Evolutionary conservation across 37 sponge, comb jelly and placozoan genomes (phyloP), one percentile per base, ranked within the genome.

Genomic region (Chondrilla cf. caribensis): DNA sequence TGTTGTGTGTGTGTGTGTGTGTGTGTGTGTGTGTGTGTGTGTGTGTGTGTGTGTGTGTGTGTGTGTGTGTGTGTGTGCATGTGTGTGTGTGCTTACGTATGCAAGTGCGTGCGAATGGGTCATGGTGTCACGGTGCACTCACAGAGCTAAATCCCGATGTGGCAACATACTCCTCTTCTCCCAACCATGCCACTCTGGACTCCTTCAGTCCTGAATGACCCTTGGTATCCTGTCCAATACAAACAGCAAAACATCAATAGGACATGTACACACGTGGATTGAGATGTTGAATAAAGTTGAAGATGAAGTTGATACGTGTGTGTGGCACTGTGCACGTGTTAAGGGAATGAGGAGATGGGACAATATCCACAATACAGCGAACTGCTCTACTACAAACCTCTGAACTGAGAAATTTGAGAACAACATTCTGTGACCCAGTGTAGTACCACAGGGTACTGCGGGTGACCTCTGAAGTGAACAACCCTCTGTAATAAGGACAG

Each of bases 201-300:
- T 86, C 87, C 70, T 91, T 95, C 66, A 78, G 81, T 1, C 85
- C 87, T 58, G 77, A 78, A 70, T 95, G 95, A 36, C 58, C 84
- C 9, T 35, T 36, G 0, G 29, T 78, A 51, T 89, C 90, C 93
- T 92, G 32, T 26, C 11, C 18, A 58, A 67, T 21, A 9, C 39
- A 37, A 70, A 38, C 39, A 70, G 40, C 6, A n/a, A n/a, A 7
- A 62, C 64, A 29, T n/a, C n/a, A n/a, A n/a, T n/a, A n/a, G n/a
- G n/a, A n/a, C 57, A 54, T 11, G 17, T 54, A 54, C 57, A 19
- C 17, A 54, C 57, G 17, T 54, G 57, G 11, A 54, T 54, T 54
- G 17, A 54, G 17, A 54, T 11, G 17, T 54, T 54, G 11, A 19
- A 17, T 17, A 54, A 17, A 11, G 11, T 19, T 17, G 57, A 19